These are phyloP conservation scores for Mustela nigripes DNA, from an alignment of 2,113 vertebrate species.

Conservation along the genomic window DNA sequence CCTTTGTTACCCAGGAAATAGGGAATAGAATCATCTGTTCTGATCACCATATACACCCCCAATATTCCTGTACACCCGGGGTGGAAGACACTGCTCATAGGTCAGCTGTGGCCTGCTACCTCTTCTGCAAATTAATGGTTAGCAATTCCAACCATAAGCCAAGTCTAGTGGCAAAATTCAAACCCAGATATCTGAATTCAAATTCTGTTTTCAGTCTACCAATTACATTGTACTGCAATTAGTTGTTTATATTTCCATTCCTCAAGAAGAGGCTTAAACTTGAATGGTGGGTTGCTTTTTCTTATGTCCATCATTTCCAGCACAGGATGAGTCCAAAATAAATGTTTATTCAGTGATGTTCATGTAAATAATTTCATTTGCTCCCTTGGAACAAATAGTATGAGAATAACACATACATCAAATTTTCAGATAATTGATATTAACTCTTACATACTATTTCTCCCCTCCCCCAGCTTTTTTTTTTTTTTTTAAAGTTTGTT, in stretches of 20 bases:
- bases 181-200: background rate
- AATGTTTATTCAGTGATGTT: background rate
- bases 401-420: background rate
- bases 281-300: background rate
- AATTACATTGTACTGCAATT: background rate
- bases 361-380: background rate
- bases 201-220: background rate
- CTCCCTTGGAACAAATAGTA: background rate
- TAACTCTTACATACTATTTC: background rate
- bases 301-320: background rate
- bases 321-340: background rate
- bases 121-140: background rate
- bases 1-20: background rate
- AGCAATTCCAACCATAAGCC: background rate
- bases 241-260: slow-evolving; percentile 7
- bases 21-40: background rate
- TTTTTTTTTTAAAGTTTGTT: background rate
- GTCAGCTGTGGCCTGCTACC: background rate
- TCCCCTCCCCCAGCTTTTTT: background rate
- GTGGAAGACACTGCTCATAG: background rate
- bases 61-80: background rate
- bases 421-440: background rate
- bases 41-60: background rate
- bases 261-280: background rate
- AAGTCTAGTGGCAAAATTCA: slow-evolving; percentile 2